Base-by-base conservation (phyloP, 2,888 invertebrate species). In the Bembecia ichneumoniformis region DNA sequence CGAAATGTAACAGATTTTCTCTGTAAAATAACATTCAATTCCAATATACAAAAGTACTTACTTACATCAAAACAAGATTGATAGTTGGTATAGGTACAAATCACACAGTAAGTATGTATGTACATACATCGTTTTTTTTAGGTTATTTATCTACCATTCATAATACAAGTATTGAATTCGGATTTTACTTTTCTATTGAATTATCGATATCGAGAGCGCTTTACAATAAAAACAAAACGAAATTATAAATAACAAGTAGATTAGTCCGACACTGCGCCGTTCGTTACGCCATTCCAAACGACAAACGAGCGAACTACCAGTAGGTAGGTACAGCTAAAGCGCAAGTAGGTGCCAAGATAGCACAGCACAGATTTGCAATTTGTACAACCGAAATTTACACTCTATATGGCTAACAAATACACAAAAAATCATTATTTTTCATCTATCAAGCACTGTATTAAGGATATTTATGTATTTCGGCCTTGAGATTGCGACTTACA, bases 401-500 rank as follows among this genome's bases (percentile, higher is more conserved):
- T 28, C 20, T 28, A 28, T 9, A 28, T 28, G 28, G 28, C 9
- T 28, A 28, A 28, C 28, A 28, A 28, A 28, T 28, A 28, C 9
- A 28, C 9, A 28, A 28, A 20, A 28, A 28, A 28, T 28, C 28
- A 28, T 28, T 28, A 28, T 28, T 28, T 28, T 9, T 28, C 28
- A 7, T 9, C 28, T 28, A 28, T 28, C 28, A 28, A 40, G 40
- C n/a, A 5, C 14, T 40, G 40, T 14, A 5, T 14, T 40, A 40
- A n/a, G 73, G 68, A 68, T 81, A 81, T 81, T 77, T 83, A 77
- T 82, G 74, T 78, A 83, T 81, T 84, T 83, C 82, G 84, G 84
- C 87, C 87, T 87, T 87, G 86, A 86, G 82, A 71, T 71, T 74
- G 71, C 77, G 71, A 82, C 79, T 83, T 79, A 83, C 79, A 77